Base-by-base conservation (phyloP, 2,797 vertebrate species). In the Rhadinocentrus ornatus region DNA sequence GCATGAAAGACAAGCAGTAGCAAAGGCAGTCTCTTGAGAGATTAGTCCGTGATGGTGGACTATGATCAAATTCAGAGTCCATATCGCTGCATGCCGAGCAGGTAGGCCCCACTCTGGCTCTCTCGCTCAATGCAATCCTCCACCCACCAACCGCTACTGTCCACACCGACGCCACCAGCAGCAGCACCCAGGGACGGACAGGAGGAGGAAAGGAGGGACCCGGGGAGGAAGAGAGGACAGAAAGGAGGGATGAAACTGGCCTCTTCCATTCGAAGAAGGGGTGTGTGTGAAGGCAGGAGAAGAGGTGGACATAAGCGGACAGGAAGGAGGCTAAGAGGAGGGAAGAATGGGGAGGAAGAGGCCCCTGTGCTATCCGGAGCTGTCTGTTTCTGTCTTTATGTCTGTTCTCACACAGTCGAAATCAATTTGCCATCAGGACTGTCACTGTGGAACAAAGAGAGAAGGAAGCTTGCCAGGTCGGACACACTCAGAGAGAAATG, bases 351-450 rank as follows among this genome's bases (percentile, higher is more conserved):
- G 70, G 81, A 91, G 87, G 91, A 76, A 62, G 89, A 91, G 90
- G 90, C 90, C 89, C 92, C 93, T 94, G 93, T 93, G 93, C 94
- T 95, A 95, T 95, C 94, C 94, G 92, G 91, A 94, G 96, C 94
- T 94, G 95, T 95, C 93, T 93, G 92, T 94, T 88, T 95, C 95
- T 95, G 95, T 94, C 91, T 91, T 93, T 93, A 92, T 94, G 93
- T 95, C 93, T 95, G 94, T 96, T 96, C 95, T 99, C 97, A 99
- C 96, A 99, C 97, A 92, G 97, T 99, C 91, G 97, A 99, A 94
- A 99, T 98, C 96, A 99, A 97, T 94, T 98, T 98, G 95, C 97
- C 96, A 93, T 97, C 97, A 95, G 97, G 96, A 81, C 97, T 99
- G 97, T 86, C 96, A 82, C 97, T 99, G 97, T 86, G 94, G 92